Conservation (phyloP, 2,797 vertebrate genomes). For the Orientallactaga sibirica region DNA sequence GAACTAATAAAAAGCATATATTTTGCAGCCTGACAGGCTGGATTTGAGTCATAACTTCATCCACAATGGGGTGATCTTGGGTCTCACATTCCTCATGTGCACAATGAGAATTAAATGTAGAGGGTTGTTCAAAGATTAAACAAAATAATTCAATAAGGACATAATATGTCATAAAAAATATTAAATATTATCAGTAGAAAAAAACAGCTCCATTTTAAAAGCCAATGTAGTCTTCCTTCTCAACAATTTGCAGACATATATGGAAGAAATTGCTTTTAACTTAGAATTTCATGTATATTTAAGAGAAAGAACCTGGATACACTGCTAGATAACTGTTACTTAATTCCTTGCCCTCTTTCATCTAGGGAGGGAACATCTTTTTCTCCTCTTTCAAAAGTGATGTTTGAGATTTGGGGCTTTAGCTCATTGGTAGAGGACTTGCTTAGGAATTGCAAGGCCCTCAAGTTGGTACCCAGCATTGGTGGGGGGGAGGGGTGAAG, state of each 20-base stretch:
- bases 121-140: conserved; percentile 52
- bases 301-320: neutral
- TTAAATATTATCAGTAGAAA: conserved; percentile 39
- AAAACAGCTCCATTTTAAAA: neutral
- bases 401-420: neutral
- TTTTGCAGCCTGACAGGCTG: neutral
- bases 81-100: conserved; percentile 39
- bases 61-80: neutral
- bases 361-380: neutral
- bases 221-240: neutral
- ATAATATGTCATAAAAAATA: neutral
- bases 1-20: conserved; percentile 51
- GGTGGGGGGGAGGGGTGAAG: too few relatives aligned
- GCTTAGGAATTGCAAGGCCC: neutral
- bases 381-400: neutral
- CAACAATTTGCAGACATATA: neutral
- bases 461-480: neutral
- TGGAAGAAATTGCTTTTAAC: neutral
- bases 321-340: neutral
- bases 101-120: conserved; percentile 39
- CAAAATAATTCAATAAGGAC: conserved; percentile 44
- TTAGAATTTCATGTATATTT: neutral
- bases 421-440: neutral
- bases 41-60: conserved; percentile 4
- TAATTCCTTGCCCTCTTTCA: neutral